phyloP scores from a whole-genome alignment of 2,113 vertebrate genomes.

The Vidua chalybeata region DNA sequence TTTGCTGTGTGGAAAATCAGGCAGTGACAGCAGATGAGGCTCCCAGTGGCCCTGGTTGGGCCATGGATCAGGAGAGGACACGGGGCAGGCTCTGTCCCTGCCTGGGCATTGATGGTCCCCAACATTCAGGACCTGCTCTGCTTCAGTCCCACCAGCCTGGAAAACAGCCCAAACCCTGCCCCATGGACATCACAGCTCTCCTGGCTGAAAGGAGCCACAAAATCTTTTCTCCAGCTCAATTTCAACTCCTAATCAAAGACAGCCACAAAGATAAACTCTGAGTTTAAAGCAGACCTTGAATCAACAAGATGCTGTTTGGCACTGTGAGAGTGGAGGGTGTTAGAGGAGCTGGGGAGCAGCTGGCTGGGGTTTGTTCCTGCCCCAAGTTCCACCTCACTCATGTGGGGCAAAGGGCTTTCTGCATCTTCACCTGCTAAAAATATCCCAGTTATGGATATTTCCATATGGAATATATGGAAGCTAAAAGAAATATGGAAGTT shows the following conservation, averaged over 20 bases:
- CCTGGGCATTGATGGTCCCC: rapidly evolving
- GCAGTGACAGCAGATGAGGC: rapidly evolving
- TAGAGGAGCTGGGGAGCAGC: background rate
- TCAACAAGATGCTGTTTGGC: rapidly evolving
- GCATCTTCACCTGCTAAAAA: slow-evolving; percentile 2
- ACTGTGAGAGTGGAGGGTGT: background rate
- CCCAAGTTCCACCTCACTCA: background rate
- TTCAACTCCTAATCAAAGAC: slow-evolving; percentile 20
- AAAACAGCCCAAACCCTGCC: background rate
- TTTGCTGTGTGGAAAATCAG: background rate
- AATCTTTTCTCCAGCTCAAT: background rate
- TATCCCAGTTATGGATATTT: background rate
- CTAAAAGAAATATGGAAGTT: slow-evolving; percentile 20
- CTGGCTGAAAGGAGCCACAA: background rate
- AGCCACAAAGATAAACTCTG: background rate
- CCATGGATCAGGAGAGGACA: background rate
- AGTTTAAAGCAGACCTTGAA: background rate
- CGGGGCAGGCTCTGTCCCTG: background rate
- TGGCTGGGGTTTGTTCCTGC: background rate
- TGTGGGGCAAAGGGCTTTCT: background rate
- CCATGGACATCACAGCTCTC: background rate
- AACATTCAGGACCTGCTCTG: background rate
- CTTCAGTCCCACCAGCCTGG: background rate
- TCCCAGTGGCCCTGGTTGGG: background rate
- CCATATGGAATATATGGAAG: background rate